A percentile compares a stretch with the other conserved stretches of the same genome.
phyloP scores from a whole-genome alignment of 1,140 invertebrate species.

The Ceratina japonica region DNA sequence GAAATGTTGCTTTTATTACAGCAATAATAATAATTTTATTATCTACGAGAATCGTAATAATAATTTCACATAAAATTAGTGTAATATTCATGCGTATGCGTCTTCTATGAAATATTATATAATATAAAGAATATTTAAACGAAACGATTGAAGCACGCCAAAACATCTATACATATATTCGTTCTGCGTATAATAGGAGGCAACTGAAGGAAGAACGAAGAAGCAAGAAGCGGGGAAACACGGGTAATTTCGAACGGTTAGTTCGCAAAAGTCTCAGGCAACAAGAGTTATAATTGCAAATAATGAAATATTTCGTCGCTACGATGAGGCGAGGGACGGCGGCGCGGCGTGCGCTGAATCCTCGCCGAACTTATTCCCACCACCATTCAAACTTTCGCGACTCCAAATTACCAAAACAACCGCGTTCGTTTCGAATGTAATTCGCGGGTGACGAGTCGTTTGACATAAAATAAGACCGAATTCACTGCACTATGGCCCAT shows the following conservation, averaged over 20 bases:
- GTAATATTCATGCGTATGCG: no score
- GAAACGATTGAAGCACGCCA: no score
- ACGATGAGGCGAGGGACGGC: background rate
- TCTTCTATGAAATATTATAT: no score
- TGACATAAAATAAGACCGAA: constrained; percentile 14
- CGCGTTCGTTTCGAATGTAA: background rate
- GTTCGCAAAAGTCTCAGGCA: constrained; percentile 18
- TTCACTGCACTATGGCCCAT: background rate
- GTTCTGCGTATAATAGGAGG: background rate
- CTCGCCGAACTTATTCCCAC: constrained; percentile 16
- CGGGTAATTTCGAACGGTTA: constrained; percentile 9
- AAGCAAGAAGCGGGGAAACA: background rate
- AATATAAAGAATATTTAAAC: no score
- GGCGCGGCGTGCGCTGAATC: background rate
- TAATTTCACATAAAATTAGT: no score
- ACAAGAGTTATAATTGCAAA: constrained; percentile 42
- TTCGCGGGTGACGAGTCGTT: constrained; percentile 28
- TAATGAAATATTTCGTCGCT: constrained; percentile 41
- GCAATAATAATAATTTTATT: no score
- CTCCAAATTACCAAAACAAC: constrained; percentile 36
- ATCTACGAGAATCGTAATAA: no score
- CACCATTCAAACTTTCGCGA: constrained; percentile 32
- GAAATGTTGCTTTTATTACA: no score
- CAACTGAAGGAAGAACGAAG: background rate
- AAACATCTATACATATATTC: background rate